Evolutionary conservation across 2,888 invertebrate genomes (phyloP).

Genomic region (Euproctis similis): DNA sequence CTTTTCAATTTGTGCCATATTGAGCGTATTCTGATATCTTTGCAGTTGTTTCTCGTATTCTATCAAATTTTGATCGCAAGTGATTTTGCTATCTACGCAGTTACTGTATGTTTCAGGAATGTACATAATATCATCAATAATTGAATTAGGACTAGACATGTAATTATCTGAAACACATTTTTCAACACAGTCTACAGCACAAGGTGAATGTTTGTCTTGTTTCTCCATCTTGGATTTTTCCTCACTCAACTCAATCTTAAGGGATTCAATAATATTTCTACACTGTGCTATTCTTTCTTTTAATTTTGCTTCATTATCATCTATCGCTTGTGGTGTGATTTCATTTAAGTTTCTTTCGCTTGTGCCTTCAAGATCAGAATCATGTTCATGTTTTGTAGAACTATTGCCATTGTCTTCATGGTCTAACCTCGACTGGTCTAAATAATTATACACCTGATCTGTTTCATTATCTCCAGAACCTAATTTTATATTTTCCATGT

Average conservation of each 20-base stretch:
- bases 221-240: conserved; percentile 53
- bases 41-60: conserved; percentile 66
- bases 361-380: conserved; percentile 6
- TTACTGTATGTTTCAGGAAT: conserved; percentile 32
- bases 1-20: conserved; percentile 63
- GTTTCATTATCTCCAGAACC: conserved; percentile 42
- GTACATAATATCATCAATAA: conserved; percentile 17
- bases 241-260: conserved; percentile 53
- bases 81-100: conserved; percentile 47
- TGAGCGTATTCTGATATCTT: conserved; percentile 60
- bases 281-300: conserved; percentile 59
- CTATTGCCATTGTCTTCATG: conserved; percentile 9
- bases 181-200: conserved; percentile 1
- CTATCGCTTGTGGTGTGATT: conserved; percentile 34
- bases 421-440: conserved; percentile 8
- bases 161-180: conserved; percentile 13
- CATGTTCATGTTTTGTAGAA: conserved; percentile 8
- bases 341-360: conserved; percentile 14
- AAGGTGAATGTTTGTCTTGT: conserved; percentile 24
- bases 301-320: conserved; percentile 49
- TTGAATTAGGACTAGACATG: conserved; percentile 16
- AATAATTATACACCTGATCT: conserved; percentile 22
- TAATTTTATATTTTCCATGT: conserved; percentile 35
- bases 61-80: conserved; percentile 53
- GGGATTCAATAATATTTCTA: conserved; percentile 51